Conservation (phyloP, 2,113 vertebrate species). For the Actenoides hombroni region DNA sequence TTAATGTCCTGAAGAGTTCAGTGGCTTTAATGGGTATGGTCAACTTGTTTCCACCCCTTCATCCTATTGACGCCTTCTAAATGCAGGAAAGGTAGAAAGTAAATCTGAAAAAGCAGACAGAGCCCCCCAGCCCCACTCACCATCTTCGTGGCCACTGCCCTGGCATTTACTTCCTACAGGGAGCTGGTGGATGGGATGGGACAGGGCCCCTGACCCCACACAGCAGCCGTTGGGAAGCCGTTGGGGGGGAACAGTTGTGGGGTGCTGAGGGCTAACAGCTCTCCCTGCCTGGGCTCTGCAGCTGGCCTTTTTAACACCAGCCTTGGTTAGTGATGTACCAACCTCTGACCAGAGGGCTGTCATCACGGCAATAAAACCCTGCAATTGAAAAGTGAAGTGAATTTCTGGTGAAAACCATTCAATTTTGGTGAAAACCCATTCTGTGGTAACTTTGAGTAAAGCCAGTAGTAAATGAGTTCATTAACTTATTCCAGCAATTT, state of each 20-base stretch:
- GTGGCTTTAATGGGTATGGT: background rate
- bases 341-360: background rate
- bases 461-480: background rate
- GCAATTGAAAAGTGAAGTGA: background rate
- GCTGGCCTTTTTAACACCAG: background rate
- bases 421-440: background rate
- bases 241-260: background rate
- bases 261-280: background rate
- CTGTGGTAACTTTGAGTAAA: background rate
- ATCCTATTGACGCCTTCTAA: background rate
- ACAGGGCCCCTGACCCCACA: background rate
- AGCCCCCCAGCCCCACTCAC: background rate
- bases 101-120: background rate
- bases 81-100: background rate
- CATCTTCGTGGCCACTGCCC: rapidly evolving
- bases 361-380: background rate
- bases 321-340: background rate
- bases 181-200: rapidly evolving
- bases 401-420: background rate
- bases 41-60: background rate
- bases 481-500: background rate
- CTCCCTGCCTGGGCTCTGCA: rapidly evolving
- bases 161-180: rapidly evolving
- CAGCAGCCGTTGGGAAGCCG: rapidly evolving
- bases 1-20: background rate